phyloP scores from a whole-genome alignment of 1,140 invertebrate genomes.

The Scylla paramamosain region DNA sequence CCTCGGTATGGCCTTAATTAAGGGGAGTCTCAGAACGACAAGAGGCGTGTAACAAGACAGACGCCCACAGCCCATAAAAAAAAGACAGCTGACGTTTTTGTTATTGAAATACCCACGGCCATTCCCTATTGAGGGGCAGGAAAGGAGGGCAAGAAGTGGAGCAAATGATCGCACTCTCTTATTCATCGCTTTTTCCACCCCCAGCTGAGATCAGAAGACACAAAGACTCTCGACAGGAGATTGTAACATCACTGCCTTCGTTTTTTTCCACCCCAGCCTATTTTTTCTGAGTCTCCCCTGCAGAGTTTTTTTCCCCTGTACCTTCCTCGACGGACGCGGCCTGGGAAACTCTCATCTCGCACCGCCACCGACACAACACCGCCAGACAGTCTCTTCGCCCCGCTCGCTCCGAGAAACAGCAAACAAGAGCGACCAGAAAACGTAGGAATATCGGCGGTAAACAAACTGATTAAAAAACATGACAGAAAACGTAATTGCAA shows the following conservation, averaged over 20 bases:
- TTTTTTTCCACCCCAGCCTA: constrained; percentile 9
- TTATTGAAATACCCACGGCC: constrained; percentile 63
- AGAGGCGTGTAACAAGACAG: constrained; percentile 39
- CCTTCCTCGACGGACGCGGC: neutral
- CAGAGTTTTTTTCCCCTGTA: neutral
- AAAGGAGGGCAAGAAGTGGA: constrained; percentile 42
- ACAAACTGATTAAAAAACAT: no score
- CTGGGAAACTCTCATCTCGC: neutral
- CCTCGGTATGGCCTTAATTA: constrained; percentile 36
- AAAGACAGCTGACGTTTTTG: constrained; percentile 45
- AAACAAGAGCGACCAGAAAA: no score
- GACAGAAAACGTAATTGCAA: no score
- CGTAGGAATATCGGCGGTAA: no score
- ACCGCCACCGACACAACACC: neutral
- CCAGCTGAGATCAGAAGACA: constrained; percentile 60
- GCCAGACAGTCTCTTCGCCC: no score
- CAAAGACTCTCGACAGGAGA: constrained; percentile 58
- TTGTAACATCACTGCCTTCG: constrained; percentile 64
- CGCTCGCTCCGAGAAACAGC: no score
- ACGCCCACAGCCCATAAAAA: neutral
- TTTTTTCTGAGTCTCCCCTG: constrained; percentile 25
- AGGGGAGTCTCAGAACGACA: constrained; percentile 25
- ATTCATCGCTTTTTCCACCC: constrained; percentile 38
- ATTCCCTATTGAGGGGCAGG: constrained; percentile 38
- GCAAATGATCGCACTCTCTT: constrained; percentile 65